A percentile compares a stretch with the other conserved stretches of the same genome.
phyloP scores from a whole-genome alignment of 1,140 invertebrate species.

The Sitodiplosis mosellana region DNA sequence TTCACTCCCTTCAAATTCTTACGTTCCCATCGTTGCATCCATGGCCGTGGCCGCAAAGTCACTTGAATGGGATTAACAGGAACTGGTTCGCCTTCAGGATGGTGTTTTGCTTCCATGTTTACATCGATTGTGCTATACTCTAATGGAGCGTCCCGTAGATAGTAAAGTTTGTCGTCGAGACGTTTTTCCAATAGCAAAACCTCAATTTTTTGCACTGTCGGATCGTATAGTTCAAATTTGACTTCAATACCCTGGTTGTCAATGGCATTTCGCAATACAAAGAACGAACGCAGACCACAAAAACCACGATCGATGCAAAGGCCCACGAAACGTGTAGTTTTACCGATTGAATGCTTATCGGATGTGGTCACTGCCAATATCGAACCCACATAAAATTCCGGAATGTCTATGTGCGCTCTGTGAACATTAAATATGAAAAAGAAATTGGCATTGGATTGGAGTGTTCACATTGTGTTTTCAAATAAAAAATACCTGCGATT shows the following conservation, averaged over 20 bases:
- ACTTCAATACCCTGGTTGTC: conserved; percentile 68
- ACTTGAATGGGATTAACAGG: conserved; percentile 80
- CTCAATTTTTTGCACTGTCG: conserved; percentile 76
- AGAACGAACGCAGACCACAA: conserved; percentile 61
- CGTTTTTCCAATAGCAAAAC: conserved; percentile 82
- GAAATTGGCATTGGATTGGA: not conserved
- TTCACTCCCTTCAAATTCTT: conserved; percentile 58
- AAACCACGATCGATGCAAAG: conserved; percentile 80
- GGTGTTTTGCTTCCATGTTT: conserved; percentile 72
- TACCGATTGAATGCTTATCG: conserved; percentile 70
- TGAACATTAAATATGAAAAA: not conserved
- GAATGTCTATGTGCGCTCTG: conserved; percentile 66
- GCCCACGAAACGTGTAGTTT: conserved; percentile 81
- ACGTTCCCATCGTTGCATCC: conserved; percentile 70
- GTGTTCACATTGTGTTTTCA: no score
- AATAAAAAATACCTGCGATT: conserved; percentile 37
- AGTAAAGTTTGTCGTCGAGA: conserved; percentile 75
- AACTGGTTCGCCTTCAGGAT: conserved; percentile 55
- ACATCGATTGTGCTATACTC: conserved; percentile 88
- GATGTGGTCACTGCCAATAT: conserved; percentile 82
- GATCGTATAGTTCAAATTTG: conserved; percentile 85
- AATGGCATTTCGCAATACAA: conserved; percentile 82
- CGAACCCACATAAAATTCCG: conserved; percentile 95
- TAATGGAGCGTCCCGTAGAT: conserved; percentile 79
- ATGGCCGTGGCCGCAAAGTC: conserved; percentile 67